These are phyloP conservation scores for Penaeus japonicus DNA, from an alignment of 1,140 invertebrate genomes.

Conservation along the genomic window DNA sequence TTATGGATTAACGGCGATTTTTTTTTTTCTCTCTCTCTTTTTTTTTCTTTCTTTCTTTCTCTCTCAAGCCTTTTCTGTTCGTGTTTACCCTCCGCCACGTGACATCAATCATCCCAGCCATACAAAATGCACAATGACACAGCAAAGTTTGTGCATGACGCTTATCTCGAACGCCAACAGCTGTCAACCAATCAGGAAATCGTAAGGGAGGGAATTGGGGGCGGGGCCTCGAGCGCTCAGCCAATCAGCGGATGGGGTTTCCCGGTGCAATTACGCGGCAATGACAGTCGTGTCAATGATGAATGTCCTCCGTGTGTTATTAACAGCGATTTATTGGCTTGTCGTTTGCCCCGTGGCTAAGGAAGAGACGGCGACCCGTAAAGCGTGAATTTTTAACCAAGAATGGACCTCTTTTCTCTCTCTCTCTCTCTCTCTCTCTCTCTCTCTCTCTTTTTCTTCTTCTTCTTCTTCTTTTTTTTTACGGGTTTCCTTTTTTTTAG, in stretches of 20 bases:
- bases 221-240: background rate
- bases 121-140: conserved; percentile 41
- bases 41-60: no score
- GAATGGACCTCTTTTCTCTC: no score
- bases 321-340: conserved; percentile 41
- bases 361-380: background rate
- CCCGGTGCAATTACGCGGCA: conserved; percentile 34
- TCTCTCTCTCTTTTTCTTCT: no score
- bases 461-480: no score
- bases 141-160: conserved; percentile 44
- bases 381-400: background rate
- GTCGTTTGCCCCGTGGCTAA: conserved; percentile 33
- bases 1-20: no score
- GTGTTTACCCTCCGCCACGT: background rate
- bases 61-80: no score
- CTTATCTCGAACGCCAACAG: background rate
- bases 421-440: no score
- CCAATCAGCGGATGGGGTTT: conserved; percentile 21
- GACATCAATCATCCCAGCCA: background rate
- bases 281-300: conserved; percentile 44
- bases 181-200: no score
- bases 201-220: no score
- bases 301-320: conserved; percentile 22
- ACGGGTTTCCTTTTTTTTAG: no score
- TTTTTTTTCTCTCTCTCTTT: no score